A percentile compares a stretch with the other conserved stretches of the same genome.
Conservation (phyloP, 2,888 invertebrate genomes). For the Noctua janthina region DNA sequence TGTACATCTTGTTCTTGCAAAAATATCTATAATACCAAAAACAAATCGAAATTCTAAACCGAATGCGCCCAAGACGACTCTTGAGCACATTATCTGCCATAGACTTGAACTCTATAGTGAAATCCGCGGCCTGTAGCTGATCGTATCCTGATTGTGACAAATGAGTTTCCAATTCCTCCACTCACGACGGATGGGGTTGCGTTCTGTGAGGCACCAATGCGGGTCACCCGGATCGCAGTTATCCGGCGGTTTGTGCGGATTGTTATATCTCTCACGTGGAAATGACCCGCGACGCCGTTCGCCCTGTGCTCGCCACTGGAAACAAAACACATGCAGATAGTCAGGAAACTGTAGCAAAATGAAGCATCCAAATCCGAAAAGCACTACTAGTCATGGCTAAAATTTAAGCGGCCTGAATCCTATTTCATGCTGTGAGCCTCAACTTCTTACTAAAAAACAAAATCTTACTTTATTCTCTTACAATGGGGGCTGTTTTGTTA, state of each 20-base stretch:
- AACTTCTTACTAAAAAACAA: too few species aligned
- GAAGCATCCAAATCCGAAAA: too few species aligned
- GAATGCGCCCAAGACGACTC: not conserved
- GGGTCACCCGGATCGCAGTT: constrained; percentile 24
- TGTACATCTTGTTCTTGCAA: not conserved
- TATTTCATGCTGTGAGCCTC: too few species aligned
- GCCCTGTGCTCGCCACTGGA: too few species aligned
- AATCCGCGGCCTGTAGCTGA: constrained; percentile 39
- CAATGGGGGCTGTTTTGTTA: not conserved
- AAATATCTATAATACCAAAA: not conserved
- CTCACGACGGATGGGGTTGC: constrained; percentile 18
- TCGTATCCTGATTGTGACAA: constrained; percentile 27
- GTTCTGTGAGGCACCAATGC: constrained; percentile 16
- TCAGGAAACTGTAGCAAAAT: too few species aligned
- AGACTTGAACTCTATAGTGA: constrained; percentile 19
- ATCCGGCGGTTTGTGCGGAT: too few species aligned
- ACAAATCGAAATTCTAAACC: not conserved
- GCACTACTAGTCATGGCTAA: too few species aligned
- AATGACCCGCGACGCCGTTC: too few species aligned
- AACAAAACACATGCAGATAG: too few species aligned
- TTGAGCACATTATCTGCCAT: not conserved
- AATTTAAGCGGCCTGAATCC: too few species aligned
- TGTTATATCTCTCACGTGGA: too few species aligned
- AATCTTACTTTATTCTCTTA: too few species aligned
- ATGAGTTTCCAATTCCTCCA: constrained; percentile 27